Evolutionary conservation across 2,113 vertebrate species (phyloP).

Genomic region (Callionymus lyra): DNA sequence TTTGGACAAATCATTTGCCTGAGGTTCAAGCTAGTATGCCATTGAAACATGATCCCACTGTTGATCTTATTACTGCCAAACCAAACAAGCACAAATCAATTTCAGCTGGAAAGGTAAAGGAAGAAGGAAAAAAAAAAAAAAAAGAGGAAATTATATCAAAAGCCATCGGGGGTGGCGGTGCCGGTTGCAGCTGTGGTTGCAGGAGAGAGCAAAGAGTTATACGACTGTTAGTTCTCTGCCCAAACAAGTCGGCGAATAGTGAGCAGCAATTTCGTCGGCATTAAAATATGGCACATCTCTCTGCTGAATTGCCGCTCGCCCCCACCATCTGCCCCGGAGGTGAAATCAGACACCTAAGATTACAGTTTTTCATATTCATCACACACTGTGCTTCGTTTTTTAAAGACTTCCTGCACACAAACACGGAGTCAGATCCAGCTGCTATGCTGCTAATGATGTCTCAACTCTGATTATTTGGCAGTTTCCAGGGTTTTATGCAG

Average conservation of each 20-base stretch:
- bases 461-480: conserved; percentile 37
- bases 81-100: conserved; percentile 87
- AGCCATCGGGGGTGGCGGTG: conserved; percentile 45
- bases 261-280: conserved; percentile 40
- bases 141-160: conserved; percentile 70
- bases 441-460: conserved; percentile 28
- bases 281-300: conserved; percentile 40
- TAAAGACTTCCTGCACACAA: conserved; percentile 32
- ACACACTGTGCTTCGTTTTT: conserved; percentile 31
- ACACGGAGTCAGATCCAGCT: conserved; percentile 30
- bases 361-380: conserved; percentile 43
- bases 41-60: conserved; percentile 90
- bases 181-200: conserved; percentile 46
- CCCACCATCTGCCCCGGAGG: conserved; percentile 35
- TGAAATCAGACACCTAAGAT: conserved; percentile 52
- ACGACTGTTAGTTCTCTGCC: conserved; percentile 39
- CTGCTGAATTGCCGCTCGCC: conserved; percentile 10
- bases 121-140: conserved; percentile 47
- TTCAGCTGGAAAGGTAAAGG: conserved; percentile 69
- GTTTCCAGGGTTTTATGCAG: conserved; percentile 13
- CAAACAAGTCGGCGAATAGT: conserved; percentile 49
- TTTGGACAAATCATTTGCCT: conserved; percentile 99
- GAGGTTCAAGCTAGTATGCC: conserved; percentile 91
- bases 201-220: conserved; percentile 32
- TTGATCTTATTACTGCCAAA: conserved; percentile 88